Base-by-base conservation (phyloP, 2,797 vertebrate species). In the Vespertilio murinus region DNA sequence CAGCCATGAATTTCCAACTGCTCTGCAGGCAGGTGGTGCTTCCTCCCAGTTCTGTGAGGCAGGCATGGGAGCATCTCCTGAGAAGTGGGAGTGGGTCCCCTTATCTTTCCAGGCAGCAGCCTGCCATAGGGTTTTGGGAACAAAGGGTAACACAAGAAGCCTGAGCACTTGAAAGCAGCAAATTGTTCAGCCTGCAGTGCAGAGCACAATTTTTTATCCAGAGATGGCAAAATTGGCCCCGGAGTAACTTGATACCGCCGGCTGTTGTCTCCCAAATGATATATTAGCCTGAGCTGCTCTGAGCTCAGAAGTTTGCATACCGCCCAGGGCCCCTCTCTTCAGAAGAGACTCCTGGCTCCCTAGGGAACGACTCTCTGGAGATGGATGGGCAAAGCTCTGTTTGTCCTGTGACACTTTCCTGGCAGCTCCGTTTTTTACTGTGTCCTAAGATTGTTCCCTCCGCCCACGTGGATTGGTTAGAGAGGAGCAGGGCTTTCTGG, bases 201-300 rank as follows among this genome's bases (percentile, higher is more conserved):
- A 54, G 61, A 92, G 88, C 13, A 11, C 35, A 33, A 2, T 95
- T 75, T 95, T 95, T 88, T 90, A 78, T 67, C 64, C 74, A 35
- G 90, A 94, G 96, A 90, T 67, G 65, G 74, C 61, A 96, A 97
- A 95, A 71, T 67, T 79, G 59, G 65, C 40, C 86, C 87, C 88
- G 87, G 47, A 97, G 88, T 92, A 94, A 74, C 69, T 3, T 0
- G n/a, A 80, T 23, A 52, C 5, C 0, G 0, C 61, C 0, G 94
- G 89, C 88, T 94, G 28, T 85, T 10, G 59, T 47, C 91, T 65
- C 42, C 35, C 85, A 52, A 52, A 30, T 90, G 96, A 96, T 56
- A 95, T 95, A 96, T 97, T 95, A 96, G 49, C 75, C 22, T 35
- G 82, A 54, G 69, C 65, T 93, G 20, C 88, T 92, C 40, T 67